These are phyloP conservation scores for Nerophis lumbriciformis DNA, from an alignment of 2,113 vertebrate genomes.

Conservation along the genomic window DNA sequence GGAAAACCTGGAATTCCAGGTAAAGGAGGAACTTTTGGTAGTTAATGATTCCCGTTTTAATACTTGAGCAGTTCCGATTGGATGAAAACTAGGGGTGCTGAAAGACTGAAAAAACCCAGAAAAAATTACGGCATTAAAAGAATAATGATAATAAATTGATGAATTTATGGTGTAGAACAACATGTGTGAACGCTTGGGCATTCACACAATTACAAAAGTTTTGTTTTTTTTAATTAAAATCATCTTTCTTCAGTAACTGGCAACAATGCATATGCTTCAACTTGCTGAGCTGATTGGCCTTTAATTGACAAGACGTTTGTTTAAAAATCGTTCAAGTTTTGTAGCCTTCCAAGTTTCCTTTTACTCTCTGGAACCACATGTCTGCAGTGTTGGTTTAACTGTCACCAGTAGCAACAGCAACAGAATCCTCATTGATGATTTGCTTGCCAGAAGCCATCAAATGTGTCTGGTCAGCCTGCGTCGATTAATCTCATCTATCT, in stretches of 20 bases:
- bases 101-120: too few relatives aligned
- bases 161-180: too few relatives aligned
- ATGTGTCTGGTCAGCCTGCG: constrained; percentile 24
- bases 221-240: too few relatives aligned
- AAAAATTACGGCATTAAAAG: too few relatives aligned
- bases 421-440: constrained; percentile 23
- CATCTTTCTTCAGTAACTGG: not conserved
- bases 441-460: constrained; percentile 23
- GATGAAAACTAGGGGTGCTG: too few relatives aligned
- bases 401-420: constrained; percentile 7
- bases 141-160: too few relatives aligned
- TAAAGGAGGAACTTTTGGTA: too few relatives aligned
- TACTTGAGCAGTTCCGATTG: too few relatives aligned
- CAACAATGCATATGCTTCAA: not conserved
- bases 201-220: too few relatives aligned
- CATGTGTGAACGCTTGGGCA: too few relatives aligned
- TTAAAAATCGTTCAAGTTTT: not conserved
- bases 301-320: not conserved
- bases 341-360: not conserved
- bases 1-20: too few relatives aligned
- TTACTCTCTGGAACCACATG: not conserved
- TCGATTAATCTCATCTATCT: constrained; percentile 29
- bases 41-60: too few relatives aligned
- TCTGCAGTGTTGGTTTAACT: not conserved
- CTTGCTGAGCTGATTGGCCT: not conserved